Percentiles rank a stretch among this genome's conserved stretches.
Evolutionary conservation across 2,113 vertebrate genomes (phyloP).

Genomic region (Tringa solitaria): DNA sequence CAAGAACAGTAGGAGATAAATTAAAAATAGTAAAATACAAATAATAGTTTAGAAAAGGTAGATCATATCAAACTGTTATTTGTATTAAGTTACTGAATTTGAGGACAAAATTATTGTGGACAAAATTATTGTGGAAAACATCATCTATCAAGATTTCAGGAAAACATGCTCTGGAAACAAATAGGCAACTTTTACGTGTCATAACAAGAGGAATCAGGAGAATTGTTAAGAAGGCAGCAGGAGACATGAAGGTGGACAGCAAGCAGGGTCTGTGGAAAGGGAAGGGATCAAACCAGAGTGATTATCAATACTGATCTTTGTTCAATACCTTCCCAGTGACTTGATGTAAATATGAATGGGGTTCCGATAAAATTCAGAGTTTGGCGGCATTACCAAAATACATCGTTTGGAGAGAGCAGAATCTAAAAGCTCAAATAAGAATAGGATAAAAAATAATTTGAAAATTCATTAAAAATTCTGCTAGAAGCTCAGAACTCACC

Average conservation of each 20-base stretch:
- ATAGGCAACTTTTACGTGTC: background rate
- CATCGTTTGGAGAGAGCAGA: background rate
- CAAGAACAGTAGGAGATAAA: background rate
- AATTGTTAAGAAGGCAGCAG: background rate
- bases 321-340: background rate
- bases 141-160: background rate
- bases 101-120: background rate
- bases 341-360: background rate
- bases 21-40: background rate
- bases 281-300: background rate
- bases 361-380: background rate
- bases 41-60: background rate
- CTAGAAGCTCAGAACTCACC: background rate
- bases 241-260: background rate
- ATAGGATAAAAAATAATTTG: background rate
- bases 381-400: background rate
- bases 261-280: background rate
- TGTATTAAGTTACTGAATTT: background rate
- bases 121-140: background rate
- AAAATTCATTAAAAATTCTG: background rate
- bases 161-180: background rate
- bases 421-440: background rate
- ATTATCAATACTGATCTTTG: background rate
- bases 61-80: background rate
- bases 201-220: background rate